Conservation (phyloP, 2,797 vertebrate species). For the Schizopygopsis malacanthus region DNA sequence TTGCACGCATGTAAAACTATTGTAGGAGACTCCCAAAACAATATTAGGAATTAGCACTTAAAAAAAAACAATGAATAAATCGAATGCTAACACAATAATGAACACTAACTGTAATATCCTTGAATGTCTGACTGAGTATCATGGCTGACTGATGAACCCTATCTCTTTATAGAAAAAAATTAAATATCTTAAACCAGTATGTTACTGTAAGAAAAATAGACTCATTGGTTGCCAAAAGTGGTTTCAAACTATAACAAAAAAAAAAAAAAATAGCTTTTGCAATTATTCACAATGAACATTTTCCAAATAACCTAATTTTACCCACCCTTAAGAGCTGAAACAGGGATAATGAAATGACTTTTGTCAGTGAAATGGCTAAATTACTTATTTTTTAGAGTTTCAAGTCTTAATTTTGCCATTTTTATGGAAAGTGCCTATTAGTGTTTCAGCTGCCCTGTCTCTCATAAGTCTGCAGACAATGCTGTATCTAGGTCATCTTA, state of each 20-base stretch:
- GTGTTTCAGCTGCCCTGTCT: conserved; percentile 61
- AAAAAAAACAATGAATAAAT: not conserved
- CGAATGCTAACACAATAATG: not conserved
- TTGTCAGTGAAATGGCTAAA: conserved; percentile 19
- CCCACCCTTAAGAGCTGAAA: not conserved
- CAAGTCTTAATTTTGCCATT: not conserved
- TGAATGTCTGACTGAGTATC: not conserved
- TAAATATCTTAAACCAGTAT: not conserved
- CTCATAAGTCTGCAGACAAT: conserved; percentile 67
- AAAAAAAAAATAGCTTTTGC: not conserved
- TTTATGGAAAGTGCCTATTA: conserved; percentile 55
- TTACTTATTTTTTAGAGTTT: not conserved
- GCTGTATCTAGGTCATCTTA: conserved; percentile 72
- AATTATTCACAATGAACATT: not conserved
- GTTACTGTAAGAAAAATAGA: not conserved
- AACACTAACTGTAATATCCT: not conserved
- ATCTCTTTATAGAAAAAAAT: not conserved
- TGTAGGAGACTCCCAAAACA: too few species aligned
- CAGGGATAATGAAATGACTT: not conserved
- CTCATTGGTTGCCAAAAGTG: not conserved
- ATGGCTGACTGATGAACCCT: not conserved
- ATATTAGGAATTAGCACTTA: too few species aligned
- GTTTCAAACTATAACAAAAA: not conserved
- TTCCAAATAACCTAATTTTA: not conserved
- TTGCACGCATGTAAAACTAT: too few species aligned